A percentile compares a stretch with the other conserved stretches of the same genome.
Conservation (phyloP, 2,888 invertebrate species). For the Drosophila mulleri region DNA sequence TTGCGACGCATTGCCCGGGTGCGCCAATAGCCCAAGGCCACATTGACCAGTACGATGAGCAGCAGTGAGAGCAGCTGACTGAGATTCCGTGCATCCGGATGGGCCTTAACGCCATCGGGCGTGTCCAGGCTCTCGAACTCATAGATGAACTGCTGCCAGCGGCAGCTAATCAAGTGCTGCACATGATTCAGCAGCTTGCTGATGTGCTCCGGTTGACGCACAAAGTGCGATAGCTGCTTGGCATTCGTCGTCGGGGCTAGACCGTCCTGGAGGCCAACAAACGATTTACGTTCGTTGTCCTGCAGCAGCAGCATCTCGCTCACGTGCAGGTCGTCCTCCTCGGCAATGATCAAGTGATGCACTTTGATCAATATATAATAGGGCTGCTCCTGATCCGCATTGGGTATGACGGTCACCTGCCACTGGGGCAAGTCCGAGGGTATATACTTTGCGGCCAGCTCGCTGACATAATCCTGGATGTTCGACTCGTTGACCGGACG, state of each 20-base stretch:
- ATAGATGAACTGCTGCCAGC: conserved; percentile 92
- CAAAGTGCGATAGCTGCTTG: conserved; percentile 86
- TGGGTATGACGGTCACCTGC: conserved; percentile 91
- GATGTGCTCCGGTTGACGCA: conserved; percentile 88
- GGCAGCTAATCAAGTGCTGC: conserved; percentile 89
- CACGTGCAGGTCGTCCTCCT: conserved; percentile 89
- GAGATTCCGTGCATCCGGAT: conserved; percentile 74
- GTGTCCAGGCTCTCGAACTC: conserved; percentile 92
- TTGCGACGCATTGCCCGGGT: conserved; percentile 55
- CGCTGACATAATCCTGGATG: conserved; percentile 92
- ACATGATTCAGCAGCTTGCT: conserved; percentile 89
- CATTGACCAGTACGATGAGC: conserved; percentile 88
- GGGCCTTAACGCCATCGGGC: conserved; percentile 84
- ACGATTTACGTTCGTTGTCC: conserved; percentile 64
- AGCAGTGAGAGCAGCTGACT: conserved; percentile 87
- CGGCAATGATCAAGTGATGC: conserved; percentile 91
- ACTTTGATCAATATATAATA: conserved; percentile 90
- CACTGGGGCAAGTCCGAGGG: conserved; percentile 91
- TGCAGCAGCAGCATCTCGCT: conserved; percentile 90
- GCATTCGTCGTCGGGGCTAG: conserved; percentile 21
- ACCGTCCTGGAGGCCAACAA: conserved; percentile 61
- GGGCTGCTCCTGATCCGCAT: conserved; percentile 65
- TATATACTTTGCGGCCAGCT: conserved; percentile 91
- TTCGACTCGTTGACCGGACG: conserved; percentile 89
- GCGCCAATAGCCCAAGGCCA: conserved; percentile 88